Conservation (phyloP, 2,113 vertebrate species). For the Orcinus orca region DNA sequence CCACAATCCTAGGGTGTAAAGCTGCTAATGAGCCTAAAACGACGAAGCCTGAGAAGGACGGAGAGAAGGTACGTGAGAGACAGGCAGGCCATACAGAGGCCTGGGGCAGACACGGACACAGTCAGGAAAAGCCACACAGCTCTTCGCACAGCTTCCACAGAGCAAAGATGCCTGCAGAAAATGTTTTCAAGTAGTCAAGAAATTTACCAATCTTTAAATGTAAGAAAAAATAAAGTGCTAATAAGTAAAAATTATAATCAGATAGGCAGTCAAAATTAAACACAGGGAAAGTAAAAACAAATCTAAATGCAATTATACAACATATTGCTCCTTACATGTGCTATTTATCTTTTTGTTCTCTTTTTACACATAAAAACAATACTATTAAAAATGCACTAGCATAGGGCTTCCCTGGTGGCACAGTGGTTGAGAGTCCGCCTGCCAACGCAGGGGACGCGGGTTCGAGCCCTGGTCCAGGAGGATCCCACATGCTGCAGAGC, state of each 20-base stretch:
- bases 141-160: neutral
- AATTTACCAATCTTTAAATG: neutral
- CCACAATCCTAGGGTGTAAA: neutral
- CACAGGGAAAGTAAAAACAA: neutral
- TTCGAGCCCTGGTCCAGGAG: too few relatives aligned
- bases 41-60: neutral
- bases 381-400: neutral
- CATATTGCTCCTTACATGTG: neutral
- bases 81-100: neutral
- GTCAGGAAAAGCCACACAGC: neutral
- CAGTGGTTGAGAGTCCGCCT: too few relatives aligned
- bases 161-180: neutral
- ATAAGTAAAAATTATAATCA: constrained; percentile 6
- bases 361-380: neutral
- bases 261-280: constrained; percentile 30
- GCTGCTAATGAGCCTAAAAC: neutral
- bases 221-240: constrained; percentile 14
- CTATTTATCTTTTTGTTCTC: neutral
- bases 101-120: neutral
- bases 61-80: neutral
- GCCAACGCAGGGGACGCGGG: too few relatives aligned
- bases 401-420: neutral
- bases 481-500: too few relatives aligned
- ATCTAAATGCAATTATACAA: neutral
- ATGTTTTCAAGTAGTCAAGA: neutral